Percentiles rank a stretch among this genome's conserved stretches.
phyloP scores from a whole-genome alignment of 2,113 vertebrate genomes.

The Lipotes vexillifer region DNA sequence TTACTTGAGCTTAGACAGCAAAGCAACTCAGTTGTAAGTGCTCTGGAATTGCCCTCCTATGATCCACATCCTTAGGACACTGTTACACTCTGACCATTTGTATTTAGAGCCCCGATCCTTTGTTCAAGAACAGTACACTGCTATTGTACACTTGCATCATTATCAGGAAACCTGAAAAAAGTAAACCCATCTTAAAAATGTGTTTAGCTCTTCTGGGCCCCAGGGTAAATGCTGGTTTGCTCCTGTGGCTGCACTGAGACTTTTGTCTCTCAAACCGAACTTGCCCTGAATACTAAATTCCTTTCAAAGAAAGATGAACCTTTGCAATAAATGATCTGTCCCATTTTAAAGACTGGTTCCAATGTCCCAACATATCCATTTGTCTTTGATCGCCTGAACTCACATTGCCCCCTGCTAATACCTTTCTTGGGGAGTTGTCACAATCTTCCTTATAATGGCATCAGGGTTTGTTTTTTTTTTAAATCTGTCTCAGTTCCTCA shows the following conservation, averaged over 20 bases:
- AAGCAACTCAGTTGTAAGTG: constrained; percentile 57
- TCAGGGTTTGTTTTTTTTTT: neutral
- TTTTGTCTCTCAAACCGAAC: neutral
- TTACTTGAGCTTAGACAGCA: constrained; percentile 55
- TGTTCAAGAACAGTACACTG: neutral
- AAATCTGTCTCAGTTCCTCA: neutral
- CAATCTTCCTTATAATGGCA: neutral
- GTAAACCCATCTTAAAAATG: neutral
- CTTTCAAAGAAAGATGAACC: neutral
- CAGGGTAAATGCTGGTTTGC: neutral
- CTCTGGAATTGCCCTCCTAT: neutral
- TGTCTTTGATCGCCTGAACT: neutral
- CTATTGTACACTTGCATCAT: neutral
- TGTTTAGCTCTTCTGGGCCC: neutral
- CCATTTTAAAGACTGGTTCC: neutral
- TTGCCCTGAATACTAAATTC: neutral
- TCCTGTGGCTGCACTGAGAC: neutral
- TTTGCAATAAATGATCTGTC: neutral
- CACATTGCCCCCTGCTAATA: neutral
- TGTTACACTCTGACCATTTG: neutral
- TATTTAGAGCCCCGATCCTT: neutral
- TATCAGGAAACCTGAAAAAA: neutral
- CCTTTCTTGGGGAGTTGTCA: neutral
- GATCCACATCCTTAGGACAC: neutral
- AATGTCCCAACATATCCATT: neutral